Conservation (phyloP, 2,888 invertebrate genomes). For the Dryobotodes eremita region DNA sequence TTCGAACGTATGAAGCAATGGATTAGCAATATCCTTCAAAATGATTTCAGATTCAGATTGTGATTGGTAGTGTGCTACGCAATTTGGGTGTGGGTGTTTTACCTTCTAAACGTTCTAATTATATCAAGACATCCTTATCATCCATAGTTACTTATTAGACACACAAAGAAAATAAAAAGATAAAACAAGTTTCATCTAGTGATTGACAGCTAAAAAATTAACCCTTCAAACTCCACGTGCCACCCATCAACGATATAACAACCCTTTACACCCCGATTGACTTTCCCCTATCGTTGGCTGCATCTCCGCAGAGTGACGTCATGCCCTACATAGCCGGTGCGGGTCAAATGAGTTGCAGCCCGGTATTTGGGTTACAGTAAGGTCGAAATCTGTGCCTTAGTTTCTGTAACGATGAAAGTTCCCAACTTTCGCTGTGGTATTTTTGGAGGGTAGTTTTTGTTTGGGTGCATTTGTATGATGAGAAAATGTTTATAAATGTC, state of each 20-base stretch:
- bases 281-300: constrained; percentile 63
- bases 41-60: no score
- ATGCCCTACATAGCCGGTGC: constrained; percentile 66
- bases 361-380: constrained; percentile 64
- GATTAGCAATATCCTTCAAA: no score
- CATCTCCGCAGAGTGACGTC: constrained; percentile 72
- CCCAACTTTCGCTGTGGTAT: constrained; percentile 43
- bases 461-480: constrained; percentile 37
- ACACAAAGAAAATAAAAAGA: neutral
- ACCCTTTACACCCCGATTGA: constrained; percentile 50
- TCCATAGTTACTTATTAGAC: no score
- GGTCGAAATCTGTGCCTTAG: constrained; percentile 54
- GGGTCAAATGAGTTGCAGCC: constrained; percentile 68
- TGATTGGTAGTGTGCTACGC: no score
- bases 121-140: neutral
- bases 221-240: constrained; percentile 16
- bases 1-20: no score
- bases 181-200: neutral
- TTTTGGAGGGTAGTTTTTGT: constrained; percentile 40
- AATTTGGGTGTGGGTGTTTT: no score
- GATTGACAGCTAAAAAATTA: constrained; percentile 7
- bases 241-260: constrained; percentile 13
- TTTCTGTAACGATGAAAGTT: constrained; percentile 52
- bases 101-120: no score
- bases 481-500: constrained; percentile 12